Evolutionary conservation across 2,888 invertebrate genomes (phyloP).

Genomic region (Sesia bembeciformis): DNA sequence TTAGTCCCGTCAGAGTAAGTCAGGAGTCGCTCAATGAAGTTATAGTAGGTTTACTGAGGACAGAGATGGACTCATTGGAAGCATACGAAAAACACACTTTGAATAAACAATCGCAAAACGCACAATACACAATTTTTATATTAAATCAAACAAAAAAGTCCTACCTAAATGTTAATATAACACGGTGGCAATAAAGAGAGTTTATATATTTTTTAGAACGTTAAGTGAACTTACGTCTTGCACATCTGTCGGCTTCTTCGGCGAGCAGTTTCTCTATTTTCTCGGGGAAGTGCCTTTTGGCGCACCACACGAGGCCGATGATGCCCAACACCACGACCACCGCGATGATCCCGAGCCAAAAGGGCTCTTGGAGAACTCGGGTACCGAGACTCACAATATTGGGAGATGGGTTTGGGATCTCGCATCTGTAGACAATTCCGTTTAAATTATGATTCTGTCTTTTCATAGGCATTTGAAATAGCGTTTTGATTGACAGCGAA

Average conservation of each 20-base stretch:
- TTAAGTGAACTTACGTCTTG: conserved; percentile 72
- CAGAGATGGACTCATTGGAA: too few species aligned
- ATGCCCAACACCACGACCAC: conserved; percentile 86
- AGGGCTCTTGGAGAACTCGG: conserved; percentile 89
- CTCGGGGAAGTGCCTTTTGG: conserved; percentile 89
- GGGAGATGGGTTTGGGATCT: conserved; percentile 76
- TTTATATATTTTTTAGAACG: conserved; percentile 3
- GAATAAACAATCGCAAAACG: too few species aligned
- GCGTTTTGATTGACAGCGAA: too few species aligned
- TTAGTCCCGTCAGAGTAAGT: too few species aligned
- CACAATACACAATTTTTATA: too few species aligned
- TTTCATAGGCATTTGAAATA: neutral
- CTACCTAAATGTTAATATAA: neutral
- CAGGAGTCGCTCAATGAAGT: too few species aligned
- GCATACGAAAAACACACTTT: too few species aligned
- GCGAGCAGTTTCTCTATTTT: conserved; percentile 88
- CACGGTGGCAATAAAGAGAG: neutral
- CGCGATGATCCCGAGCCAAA: conserved; percentile 91
- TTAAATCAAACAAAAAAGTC: neutral
- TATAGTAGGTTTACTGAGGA: too few species aligned
- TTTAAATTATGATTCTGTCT: neutral
- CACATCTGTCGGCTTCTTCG: conserved; percentile 84
- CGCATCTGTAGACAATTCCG: conserved; percentile 69
- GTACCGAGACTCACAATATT: conserved; percentile 77
- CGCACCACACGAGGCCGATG: conserved; percentile 88